Evolutionary conservation across 2,113 vertebrate species (phyloP).

Genomic region (Oncorhynchus mykiss): DNA sequence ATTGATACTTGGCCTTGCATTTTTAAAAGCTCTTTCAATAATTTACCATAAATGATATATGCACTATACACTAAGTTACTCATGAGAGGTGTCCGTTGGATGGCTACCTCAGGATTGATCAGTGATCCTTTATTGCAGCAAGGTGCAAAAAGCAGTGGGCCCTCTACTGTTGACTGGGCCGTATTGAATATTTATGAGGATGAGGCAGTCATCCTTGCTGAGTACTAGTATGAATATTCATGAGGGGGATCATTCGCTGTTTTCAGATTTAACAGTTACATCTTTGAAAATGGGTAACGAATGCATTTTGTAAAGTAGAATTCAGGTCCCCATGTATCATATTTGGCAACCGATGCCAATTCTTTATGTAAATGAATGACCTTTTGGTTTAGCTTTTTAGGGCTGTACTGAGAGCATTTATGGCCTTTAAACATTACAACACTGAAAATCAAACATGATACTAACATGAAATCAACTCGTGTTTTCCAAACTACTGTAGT

Average conservation of each 20-base stretch:
- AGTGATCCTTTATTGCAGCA: neutral
- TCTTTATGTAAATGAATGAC: neutral
- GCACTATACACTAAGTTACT: neutral
- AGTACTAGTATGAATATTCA: neutral
- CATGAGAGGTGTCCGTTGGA: neutral
- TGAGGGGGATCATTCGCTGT: neutral
- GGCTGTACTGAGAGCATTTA: too few species aligned
- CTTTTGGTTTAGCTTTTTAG: neutral
- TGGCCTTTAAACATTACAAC: too few species aligned
- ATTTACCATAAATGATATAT: neutral
- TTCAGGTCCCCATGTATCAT: neutral
- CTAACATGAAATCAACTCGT: too few species aligned
- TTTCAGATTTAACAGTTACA: neutral
- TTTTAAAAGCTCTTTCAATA: constrained; percentile 4
- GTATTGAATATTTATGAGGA: too few species aligned
- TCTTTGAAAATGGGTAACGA: neutral
- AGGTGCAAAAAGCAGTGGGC: neutral
- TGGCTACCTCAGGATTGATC: constrained; percentile 1
- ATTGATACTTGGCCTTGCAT: neutral
- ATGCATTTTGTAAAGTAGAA: neutral
- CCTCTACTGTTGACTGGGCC: neutral
- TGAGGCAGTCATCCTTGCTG: neutral
- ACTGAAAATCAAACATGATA: too few species aligned
- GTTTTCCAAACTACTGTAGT: too few species aligned
- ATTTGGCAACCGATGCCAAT: neutral